These are phyloP conservation scores for Propithecus deckenii DNA, from an alignment of 2,797 vertebrate genomes.

Conservation along the genomic window DNA sequence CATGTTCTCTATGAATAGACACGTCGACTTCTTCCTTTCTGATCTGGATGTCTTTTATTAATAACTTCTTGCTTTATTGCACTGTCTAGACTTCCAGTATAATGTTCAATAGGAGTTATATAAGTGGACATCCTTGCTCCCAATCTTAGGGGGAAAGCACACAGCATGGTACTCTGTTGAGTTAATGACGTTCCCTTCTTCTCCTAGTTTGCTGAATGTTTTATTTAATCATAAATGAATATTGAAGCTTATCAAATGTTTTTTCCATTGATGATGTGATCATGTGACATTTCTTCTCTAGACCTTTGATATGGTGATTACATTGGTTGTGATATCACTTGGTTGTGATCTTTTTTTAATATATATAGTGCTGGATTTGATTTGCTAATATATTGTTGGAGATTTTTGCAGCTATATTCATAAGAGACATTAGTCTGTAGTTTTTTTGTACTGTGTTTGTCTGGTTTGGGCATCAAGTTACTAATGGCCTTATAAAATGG, in stretches of 20 bases:
- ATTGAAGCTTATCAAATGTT: neutral
- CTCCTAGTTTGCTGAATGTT: neutral
- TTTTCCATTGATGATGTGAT: neutral
- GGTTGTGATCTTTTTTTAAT: neutral
- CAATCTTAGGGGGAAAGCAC: neutral
- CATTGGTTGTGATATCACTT: neutral
- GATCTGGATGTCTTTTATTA: conserved; percentile 12
- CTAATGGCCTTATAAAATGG: neutral
- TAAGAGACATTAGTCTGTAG: neutral
- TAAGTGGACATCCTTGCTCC: neutral
- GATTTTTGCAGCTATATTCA: neutral
- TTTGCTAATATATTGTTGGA: neutral
- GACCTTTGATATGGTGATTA: neutral
- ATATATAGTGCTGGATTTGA: neutral
- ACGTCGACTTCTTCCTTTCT: conserved; percentile 8
- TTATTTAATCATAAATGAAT: neutral
- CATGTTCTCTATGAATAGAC: neutral
- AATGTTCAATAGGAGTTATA: neutral
- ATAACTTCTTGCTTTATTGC: neutral
- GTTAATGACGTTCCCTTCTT: neutral
- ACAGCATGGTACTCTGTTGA: neutral
- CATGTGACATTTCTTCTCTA: neutral
- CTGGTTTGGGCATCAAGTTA: neutral
- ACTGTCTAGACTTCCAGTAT: neutral
- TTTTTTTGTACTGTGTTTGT: neutral